Base-by-base conservation (phyloP, 2,113 vertebrate species). In the Crypturellus undulatus region DNA sequence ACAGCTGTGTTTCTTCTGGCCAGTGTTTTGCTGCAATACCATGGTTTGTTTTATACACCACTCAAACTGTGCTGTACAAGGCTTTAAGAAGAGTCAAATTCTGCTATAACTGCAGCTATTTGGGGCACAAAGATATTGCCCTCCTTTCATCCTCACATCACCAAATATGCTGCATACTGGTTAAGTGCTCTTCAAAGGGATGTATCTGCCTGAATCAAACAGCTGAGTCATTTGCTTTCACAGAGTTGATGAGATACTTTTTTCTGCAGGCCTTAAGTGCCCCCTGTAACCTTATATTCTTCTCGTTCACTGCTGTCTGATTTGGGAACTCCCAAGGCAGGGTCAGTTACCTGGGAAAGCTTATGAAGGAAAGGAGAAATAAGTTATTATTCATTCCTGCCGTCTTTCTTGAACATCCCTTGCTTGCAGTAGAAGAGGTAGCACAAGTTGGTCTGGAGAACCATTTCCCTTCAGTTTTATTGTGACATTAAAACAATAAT, bases 401-500 rank as follows among this genome's bases (percentile, higher is more conserved):
- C 79, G n/a, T 10, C 8, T 72, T 81, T 6, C 4, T 87, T 60
- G 62, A 34, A 10, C 26, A 45, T 9, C 7, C 40, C 40, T 6
- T 79, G 24, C 62, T 79, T 88, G 49, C 28, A 82, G 10, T 40
- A 91, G 40, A 68, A 62, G 83, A 87, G 47, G n/a, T 60, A 62
- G 38, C 19, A 75, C 59, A 79, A 69, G 16, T 19, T 86, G 77
- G 12, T 83, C 43, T 72, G 71, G 62, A 82, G 32, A 89, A 62
- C 52, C 54, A 43, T 58, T 90, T 65, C 51, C 10, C 47, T 94
- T 95, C 89, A 67, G 9, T 36, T 91, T 92, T 94, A 95, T 96
- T 80, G 91, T 95, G 96, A 97, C 42, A 56, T 72, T 62, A 83
- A 95, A 80, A 73, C 69, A 93, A 82, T 96, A 87, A 92, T 64